A percentile compares a stretch with the other conserved stretches of the same genome.
phyloP scores from a whole-genome alignment of 2,113 vertebrate species.

The Cyprinodon brontotheroides region DNA sequence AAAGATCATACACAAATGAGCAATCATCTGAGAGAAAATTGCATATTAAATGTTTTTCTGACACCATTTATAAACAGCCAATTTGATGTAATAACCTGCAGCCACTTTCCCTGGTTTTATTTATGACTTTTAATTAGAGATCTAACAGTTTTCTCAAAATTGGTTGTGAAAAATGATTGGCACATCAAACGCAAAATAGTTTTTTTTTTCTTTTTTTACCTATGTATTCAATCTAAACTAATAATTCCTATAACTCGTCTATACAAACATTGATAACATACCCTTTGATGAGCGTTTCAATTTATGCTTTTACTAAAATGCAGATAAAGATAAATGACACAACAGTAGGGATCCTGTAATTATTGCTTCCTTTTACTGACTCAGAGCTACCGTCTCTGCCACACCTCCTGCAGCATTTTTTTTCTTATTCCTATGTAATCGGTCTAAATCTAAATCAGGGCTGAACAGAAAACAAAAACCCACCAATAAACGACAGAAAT shows the following conservation, averaged over 20 bases:
- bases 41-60: slow-evolving; percentile 12
- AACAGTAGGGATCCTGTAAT: background rate
- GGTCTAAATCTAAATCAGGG: background rate
- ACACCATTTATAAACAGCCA: slow-evolving; percentile 26
- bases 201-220: background rate
- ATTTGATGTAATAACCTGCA: slow-evolving; percentile 9
- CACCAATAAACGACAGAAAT: background rate
- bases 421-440: background rate
- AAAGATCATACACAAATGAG: background rate
- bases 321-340: background rate
- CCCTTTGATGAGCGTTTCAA: background rate
- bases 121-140: background rate
- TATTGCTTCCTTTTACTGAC: background rate
- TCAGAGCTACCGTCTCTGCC: background rate
- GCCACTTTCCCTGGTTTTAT: slow-evolving; percentile 1
- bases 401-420: background rate
- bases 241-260: background rate
- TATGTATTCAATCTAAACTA: background rate
- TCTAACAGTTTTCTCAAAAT: background rate
- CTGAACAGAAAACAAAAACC: background rate
- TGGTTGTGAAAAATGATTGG: background rate
- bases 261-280: background rate
- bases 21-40: slow-evolving; percentile 8
- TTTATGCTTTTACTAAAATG: background rate
- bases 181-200: background rate